Evolutionary conservation across 35 echinoderm and acorn worm species (phyloP).

Genomic region (Lytechinus variegatus): DNA sequence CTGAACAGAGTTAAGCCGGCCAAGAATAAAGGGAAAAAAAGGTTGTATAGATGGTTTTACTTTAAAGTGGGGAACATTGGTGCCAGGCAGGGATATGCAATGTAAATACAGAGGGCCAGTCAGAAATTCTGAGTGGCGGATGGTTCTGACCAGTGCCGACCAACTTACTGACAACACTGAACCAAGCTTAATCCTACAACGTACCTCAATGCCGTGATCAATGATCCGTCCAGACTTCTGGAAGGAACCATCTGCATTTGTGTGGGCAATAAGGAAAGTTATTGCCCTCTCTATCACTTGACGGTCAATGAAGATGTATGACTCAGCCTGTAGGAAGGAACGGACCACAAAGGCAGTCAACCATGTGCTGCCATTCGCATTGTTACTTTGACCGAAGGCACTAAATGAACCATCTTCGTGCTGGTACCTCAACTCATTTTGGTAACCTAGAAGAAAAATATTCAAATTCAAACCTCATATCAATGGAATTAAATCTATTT

Average conservation of each 20-base stretch:
- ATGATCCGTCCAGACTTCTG: slow-evolving; percentile 65
- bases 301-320: slow-evolving; percentile 78
- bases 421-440: slow-evolving; percentile 82
- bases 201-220: slow-evolving; percentile 56
- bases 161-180: too few species aligned
- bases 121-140: too few species aligned
- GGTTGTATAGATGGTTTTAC: too few species aligned
- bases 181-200: too few species aligned
- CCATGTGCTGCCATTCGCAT: slow-evolving; percentile 83
- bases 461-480: too few species aligned
- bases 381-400: slow-evolving; percentile 78
- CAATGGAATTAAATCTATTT: too few species aligned
- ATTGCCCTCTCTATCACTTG: slow-evolving; percentile 45
- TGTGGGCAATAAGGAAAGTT: slow-evolving; percentile 47
- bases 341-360: slow-evolving; percentile 93
- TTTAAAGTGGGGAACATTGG: too few species aligned
- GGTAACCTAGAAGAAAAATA: slow-evolving; percentile 63
- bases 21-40: too few species aligned
- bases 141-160: too few species aligned
- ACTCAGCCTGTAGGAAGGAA: slow-evolving; percentile 72
- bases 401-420: slow-evolving; percentile 85
- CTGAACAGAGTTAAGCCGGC: too few species aligned
- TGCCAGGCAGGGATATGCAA: too few species aligned
- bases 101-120: too few species aligned
- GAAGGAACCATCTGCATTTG: slow-evolving; percentile 63